These are phyloP conservation scores for Apolygus lucorum DNA, from an alignment of 1,140 invertebrate species.

Conservation along the genomic window DNA sequence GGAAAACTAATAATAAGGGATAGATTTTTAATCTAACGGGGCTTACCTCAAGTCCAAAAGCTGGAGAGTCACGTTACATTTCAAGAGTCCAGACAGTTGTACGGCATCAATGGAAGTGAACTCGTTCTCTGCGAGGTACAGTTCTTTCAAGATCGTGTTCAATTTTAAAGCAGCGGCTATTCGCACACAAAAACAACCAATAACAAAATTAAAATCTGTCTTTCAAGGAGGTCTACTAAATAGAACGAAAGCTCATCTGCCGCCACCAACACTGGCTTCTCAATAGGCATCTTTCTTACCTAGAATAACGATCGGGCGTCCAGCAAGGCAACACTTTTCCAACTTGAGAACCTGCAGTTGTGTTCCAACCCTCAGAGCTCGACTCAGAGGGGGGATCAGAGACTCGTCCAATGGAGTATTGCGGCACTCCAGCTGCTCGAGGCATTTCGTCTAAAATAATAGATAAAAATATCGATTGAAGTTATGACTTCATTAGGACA, in stretches of 20 bases:
- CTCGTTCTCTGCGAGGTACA: constrained; percentile 75
- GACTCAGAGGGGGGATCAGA: constrained; percentile 56
- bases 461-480: too few relatives aligned
- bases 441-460: constrained; percentile 59
- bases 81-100: constrained; percentile 61
- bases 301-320: constrained; percentile 53
- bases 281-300: too few relatives aligned
- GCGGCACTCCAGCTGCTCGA: constrained; percentile 58
- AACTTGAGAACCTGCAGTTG: constrained; percentile 62
- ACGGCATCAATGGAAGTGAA: constrained; percentile 64
- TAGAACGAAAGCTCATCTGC: too few relatives aligned
- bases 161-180: constrained; percentile 68
- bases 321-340: constrained; percentile 60
- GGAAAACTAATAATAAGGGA: too few relatives aligned
- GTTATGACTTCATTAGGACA: too few relatives aligned
- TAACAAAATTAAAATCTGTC: too few relatives aligned
- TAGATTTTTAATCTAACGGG: too few relatives aligned
- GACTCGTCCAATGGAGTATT: constrained; percentile 58
- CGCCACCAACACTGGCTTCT: too few relatives aligned
- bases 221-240: too few relatives aligned
- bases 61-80: constrained; percentile 59
- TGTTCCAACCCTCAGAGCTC: constrained; percentile 55
- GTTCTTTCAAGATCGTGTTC: constrained; percentile 67
- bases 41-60: constrained; percentile 63
- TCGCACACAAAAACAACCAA: constrained; percentile 31